Conservation (phyloP, 2,797 vertebrate species). For the Psittacula echo region DNA sequence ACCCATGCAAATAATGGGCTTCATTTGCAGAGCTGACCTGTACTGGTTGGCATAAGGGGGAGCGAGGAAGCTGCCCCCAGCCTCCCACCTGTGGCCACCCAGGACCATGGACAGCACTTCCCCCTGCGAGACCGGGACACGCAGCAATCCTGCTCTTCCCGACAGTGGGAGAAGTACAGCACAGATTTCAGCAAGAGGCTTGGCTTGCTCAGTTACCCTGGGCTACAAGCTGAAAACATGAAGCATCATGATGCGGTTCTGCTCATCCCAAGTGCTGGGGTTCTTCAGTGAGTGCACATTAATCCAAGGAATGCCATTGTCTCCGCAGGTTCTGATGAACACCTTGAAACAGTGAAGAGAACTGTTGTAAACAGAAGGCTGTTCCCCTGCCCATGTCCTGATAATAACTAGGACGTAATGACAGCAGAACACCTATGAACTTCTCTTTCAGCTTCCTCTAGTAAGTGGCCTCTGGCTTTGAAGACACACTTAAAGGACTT, state of each 20-base stretch:
- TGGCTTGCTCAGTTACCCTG: rapidly evolving
- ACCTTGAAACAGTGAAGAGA: rapidly evolving
- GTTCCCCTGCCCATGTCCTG: rapidly evolving
- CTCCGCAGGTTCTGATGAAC: too few relatives aligned
- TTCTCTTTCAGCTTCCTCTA: not conserved
- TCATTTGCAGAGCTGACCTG: rapidly evolving
- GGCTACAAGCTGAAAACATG: rapidly evolving
- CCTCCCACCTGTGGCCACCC: not conserved
- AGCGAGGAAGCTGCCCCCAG: not conserved
- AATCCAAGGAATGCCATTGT: rapidly evolving
- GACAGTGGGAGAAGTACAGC: rapidly evolving
- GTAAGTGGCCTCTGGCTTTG: not conserved
- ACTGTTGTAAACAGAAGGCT: not conserved
- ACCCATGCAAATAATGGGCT: rapidly evolving
- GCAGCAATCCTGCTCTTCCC: not conserved
- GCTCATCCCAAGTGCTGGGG: not conserved
- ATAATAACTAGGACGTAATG: not conserved
- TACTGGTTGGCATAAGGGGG: rapidly evolving
- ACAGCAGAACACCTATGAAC: not conserved
- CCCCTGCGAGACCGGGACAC: rapidly evolving
- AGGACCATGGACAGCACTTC: slow-evolving; percentile 69
- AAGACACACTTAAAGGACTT: not conserved
- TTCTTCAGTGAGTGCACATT: rapidly evolving
- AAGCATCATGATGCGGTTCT: rapidly evolving
- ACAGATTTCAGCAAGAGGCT: rapidly evolving